Conservation (phyloP, 2,888 invertebrate species). For the Therioaphis trifolii region DNA sequence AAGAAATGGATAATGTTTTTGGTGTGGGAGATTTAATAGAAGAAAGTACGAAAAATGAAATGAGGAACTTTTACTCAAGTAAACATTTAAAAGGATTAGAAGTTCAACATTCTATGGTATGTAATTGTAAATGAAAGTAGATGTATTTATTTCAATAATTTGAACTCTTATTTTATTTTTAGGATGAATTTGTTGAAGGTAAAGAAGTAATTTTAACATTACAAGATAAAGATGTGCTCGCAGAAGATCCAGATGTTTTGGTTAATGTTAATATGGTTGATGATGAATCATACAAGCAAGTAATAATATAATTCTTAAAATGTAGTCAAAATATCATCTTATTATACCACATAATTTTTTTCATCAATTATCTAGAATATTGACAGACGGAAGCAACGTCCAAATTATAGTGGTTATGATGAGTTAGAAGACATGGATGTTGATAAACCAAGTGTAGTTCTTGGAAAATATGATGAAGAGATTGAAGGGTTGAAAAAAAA, state of each 20-base stretch:
- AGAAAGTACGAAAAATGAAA: constrained; percentile 76
- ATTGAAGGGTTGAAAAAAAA: constrained; percentile 79
- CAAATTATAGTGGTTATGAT: constrained; percentile 88
- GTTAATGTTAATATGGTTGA: constrained; percentile 92
- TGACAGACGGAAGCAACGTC: constrained; percentile 84
- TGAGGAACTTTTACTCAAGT: constrained; percentile 76
- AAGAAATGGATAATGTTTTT: constrained; percentile 95
- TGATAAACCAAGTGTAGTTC: constrained; percentile 76
- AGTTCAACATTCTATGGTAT: constrained; percentile 83
- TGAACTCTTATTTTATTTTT: constrained; percentile 64
- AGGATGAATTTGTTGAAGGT: constrained; percentile 78
- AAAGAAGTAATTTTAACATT: constrained; percentile 89
- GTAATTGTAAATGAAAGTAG: background rate
- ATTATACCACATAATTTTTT: constrained; percentile 35
- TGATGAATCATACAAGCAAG: constrained; percentile 84
- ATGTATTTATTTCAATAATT: background rate
- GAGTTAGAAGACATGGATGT: constrained; percentile 81
- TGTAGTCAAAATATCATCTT: background rate
- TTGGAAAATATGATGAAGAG: constrained; percentile 95
- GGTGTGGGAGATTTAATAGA: constrained; percentile 88
- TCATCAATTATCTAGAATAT: constrained; percentile 74
- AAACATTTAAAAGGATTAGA: constrained; percentile 82
- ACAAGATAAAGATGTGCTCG: constrained; percentile 90
- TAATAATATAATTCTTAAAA: constrained; percentile 66
- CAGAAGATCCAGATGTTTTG: constrained; percentile 86